These are phyloP conservation scores for Mobula hypostoma DNA, from an alignment of 2,113 vertebrate genomes.

Conservation along the genomic window DNA sequence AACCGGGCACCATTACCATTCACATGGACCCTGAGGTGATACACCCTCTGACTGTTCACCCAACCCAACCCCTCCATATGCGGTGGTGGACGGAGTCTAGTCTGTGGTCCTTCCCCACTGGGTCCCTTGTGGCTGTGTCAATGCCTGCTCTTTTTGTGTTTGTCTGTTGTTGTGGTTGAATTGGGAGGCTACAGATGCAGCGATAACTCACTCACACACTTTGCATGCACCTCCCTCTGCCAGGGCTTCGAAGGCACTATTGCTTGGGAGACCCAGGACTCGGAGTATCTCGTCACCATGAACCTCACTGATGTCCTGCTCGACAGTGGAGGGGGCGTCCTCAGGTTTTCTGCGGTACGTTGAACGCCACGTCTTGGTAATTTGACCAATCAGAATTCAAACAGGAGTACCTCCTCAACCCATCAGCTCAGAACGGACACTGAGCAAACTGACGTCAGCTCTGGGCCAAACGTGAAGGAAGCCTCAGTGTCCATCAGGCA, in stretches of 20 bases:
- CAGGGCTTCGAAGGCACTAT: constrained; percentile 96
- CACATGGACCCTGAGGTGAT: no score
- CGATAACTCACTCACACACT: background rate
- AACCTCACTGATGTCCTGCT: constrained; percentile 70
- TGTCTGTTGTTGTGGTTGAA: background rate
- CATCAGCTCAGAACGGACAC: background rate
- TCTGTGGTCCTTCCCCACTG: background rate
- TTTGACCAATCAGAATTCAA: background rate
- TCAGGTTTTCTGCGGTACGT: constrained; percentile 76
- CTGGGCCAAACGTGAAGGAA: background rate
- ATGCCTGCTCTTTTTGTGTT: background rate
- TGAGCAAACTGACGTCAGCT: background rate
- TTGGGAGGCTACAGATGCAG: background rate
- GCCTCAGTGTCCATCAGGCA: no score
- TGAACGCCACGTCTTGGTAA: background rate
- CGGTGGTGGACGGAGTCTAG: no score
- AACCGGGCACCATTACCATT: no score
- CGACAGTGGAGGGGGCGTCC: constrained; percentile 81
- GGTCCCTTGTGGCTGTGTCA: background rate
- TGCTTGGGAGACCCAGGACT: constrained; percentile 85
- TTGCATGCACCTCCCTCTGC: background rate
- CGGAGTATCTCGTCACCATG: constrained; percentile 65
- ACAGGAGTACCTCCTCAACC: no score
- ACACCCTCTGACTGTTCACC: no score
- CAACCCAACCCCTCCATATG: no score